Conservation (phyloP, 2,797 vertebrate species). For the Sebastes kiyomatsui region DNA sequence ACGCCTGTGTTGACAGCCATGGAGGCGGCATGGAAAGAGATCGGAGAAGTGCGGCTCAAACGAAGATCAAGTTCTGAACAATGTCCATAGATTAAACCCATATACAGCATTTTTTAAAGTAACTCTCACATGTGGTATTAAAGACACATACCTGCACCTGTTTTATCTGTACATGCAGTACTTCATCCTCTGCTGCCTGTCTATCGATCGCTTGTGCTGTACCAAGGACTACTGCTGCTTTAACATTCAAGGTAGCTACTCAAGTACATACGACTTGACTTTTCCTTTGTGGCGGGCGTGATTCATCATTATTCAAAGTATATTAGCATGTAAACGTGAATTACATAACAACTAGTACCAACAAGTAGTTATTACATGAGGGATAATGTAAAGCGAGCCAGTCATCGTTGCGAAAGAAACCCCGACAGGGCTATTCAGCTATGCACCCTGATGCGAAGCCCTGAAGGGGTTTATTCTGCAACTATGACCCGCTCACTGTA, state of each 20-base stretch:
- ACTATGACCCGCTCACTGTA: fast-evolving
- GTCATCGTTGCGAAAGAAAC: too few species aligned
- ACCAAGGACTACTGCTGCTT: not conserved
- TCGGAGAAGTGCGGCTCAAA: not conserved
- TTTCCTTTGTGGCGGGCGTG: not conserved
- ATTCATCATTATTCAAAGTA: not conserved
- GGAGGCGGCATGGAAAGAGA: not conserved
- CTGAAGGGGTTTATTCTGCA: fast-evolving
- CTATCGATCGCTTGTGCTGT: not conserved
- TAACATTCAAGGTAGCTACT: not conserved
- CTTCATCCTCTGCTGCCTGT: not conserved
- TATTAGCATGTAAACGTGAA: not conserved
- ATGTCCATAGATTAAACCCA: not conserved
- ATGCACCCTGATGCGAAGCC: fast-evolving
- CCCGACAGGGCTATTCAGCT: fast-evolving
- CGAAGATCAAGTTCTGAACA: not conserved
- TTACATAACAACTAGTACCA: not conserved
- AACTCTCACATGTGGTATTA: not conserved
- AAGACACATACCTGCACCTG: not conserved
- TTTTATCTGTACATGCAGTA: not conserved
- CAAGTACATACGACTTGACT: not conserved
- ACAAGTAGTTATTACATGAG: fast-evolving
- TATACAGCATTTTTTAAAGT: not conserved
- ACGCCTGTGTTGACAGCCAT: not conserved
- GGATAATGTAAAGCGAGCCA: too few species aligned